These are phyloP conservation scores for Ochropacha duplaris DNA, from an alignment of 2,888 invertebrate species.

Conservation along the genomic window DNA sequence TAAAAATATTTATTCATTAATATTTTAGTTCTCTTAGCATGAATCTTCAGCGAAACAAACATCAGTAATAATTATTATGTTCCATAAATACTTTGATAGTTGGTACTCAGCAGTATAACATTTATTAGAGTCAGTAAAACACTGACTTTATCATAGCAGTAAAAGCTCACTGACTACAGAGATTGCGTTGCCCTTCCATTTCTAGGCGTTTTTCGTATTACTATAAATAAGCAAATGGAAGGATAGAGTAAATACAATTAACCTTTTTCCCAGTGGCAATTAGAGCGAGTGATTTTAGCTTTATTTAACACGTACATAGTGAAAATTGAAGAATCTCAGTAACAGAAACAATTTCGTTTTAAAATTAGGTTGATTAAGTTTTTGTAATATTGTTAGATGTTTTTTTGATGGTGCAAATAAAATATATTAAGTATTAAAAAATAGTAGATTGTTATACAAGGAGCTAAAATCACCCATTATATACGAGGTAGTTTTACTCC, in stretches of 20 bases:
- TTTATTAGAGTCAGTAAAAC: neutral
- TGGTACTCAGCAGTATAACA: neutral
- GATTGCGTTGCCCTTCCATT: neutral
- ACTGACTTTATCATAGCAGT: neutral
- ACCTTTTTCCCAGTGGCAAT: constrained; percentile 12
- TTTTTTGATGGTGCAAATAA: too few species aligned
- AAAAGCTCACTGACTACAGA: neutral
- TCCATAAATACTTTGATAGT: neutral
- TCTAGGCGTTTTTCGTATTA: neutral
- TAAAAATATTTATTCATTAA: too few species aligned
- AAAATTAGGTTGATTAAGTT: too few species aligned
- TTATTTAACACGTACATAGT: constrained; percentile 14
- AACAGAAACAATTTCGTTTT: too few species aligned
- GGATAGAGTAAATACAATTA: neutral
- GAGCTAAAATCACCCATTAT: too few species aligned
- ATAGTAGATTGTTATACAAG: too few species aligned
- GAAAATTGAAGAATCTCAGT: constrained; percentile 32
- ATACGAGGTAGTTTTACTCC: too few species aligned
- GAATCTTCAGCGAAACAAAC: neutral
- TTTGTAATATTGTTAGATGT: too few species aligned
- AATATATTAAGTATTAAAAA: too few species aligned
- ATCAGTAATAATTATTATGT: neutral
- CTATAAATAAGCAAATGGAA: neutral
- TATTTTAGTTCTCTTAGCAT: neutral
- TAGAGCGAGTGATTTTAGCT: constrained; percentile 27